Percentiles rank a stretch among this genome's conserved stretches.
phyloP scores from a whole-genome alignment of 2,113 vertebrate genomes.

The Xiphorhynchus elegans region DNA sequence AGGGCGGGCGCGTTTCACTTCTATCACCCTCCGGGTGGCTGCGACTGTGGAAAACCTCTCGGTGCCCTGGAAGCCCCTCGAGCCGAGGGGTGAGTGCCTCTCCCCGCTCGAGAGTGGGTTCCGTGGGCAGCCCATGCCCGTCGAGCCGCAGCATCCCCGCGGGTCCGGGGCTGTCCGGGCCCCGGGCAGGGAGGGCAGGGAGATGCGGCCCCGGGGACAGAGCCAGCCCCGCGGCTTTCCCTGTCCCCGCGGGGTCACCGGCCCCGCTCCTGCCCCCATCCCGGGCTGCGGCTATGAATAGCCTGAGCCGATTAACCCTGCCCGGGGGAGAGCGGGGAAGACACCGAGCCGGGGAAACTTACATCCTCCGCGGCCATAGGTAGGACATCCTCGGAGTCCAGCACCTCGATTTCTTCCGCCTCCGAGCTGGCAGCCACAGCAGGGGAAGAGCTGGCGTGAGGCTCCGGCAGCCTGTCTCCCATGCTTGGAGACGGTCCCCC shows the following conservation, averaged over 20 bases:
- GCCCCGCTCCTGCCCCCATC: background rate
- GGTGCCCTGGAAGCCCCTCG: background rate
- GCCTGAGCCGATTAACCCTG: conserved; percentile 45
- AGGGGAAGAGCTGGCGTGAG: conserved; percentile 79
- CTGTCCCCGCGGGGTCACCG: background rate
- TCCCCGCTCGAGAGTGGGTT: background rate
- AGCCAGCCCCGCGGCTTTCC: background rate
- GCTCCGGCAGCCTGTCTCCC: conserved; percentile 75
- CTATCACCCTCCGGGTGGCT: background rate
- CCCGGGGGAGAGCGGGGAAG: background rate
- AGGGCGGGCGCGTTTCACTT: background rate
- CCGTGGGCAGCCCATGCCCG: background rate
- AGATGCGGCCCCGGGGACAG: background rate
- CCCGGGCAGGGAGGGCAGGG: background rate
- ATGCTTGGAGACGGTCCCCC: conserved; percentile 70
- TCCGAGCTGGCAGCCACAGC: conserved; percentile 85
- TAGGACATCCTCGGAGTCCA: conserved; percentile 83
- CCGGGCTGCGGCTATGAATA: conserved; percentile 30
- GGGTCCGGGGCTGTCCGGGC: background rate
- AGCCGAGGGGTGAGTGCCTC: background rate
- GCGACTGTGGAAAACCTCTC: background rate
- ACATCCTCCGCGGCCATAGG: conserved; percentile 84
- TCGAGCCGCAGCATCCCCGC: background rate
- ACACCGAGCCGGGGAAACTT: conserved; percentile 56
- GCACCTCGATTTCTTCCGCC: conserved; percentile 87